Conservation (phyloP, 2,888 invertebrate species). For the Agriopis aurantiaria region DNA sequence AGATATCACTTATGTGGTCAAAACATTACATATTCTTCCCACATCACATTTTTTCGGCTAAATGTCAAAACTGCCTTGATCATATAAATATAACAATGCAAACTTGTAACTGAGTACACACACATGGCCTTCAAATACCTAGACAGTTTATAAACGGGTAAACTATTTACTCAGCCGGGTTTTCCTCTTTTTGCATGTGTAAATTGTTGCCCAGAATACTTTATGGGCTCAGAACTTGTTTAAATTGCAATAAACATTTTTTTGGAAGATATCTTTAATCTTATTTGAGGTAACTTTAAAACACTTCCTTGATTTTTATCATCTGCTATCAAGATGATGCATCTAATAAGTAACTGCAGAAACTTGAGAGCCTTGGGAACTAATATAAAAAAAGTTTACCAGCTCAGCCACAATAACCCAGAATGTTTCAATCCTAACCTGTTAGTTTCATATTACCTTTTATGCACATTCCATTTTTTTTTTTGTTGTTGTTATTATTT, state of each 20-base stretch:
- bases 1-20: neutral
- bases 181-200: constrained; percentile 24
- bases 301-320: constrained; percentile 25
- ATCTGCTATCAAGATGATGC: constrained; percentile 7
- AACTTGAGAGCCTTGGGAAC: constrained; percentile 3
- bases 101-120: constrained; percentile 12
- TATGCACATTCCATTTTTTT: too few relatives aligned
- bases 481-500: too few relatives aligned
- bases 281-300: constrained; percentile 9
- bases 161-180: constrained; percentile 31
- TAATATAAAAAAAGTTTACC: too few relatives aligned
- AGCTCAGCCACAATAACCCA: too few relatives aligned
- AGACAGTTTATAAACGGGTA: constrained; percentile 29
- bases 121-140: constrained; percentile 26
- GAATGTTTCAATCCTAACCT: too few relatives aligned
- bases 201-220: constrained; percentile 9
- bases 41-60: constrained; percentile 4
- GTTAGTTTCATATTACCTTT: too few relatives aligned
- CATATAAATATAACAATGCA: constrained; percentile 24
- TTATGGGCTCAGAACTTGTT: constrained; percentile 6
- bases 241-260: constrained; percentile 10
- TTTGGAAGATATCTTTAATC: constrained; percentile 8
- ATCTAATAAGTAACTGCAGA: constrained; percentile 20
- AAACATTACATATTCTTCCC: constrained; percentile 13
- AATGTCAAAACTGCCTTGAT: neutral